A percentile compares a stretch with the other conserved stretches of the same genome.
Evolutionary conservation across 2,113 vertebrate genomes (phyloP).

Genomic region (Mixornis gularis): DNA sequence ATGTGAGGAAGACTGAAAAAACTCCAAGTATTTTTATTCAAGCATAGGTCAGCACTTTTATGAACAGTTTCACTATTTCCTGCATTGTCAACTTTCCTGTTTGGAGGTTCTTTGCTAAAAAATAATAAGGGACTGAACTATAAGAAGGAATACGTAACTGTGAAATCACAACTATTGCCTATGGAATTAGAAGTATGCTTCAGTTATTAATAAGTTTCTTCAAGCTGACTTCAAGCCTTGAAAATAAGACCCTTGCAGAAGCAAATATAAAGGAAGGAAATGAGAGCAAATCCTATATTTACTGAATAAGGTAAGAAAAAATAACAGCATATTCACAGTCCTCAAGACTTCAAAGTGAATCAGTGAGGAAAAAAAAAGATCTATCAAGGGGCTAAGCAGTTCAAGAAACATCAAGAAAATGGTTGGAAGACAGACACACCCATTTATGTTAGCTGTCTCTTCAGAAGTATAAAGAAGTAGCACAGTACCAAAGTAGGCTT

Average conservation of each 20-base stretch:
- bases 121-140: background rate
- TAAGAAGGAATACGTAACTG: background rate
- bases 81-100: background rate
- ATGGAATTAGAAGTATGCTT: background rate
- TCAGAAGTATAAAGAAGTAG: background rate
- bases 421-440: background rate
- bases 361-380: background rate
- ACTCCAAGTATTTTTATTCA: background rate
- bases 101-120: background rate
- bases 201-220: background rate
- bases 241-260: background rate
- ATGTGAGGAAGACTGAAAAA: background rate
- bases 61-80: constrained; percentile 19
- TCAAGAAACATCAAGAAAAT: background rate
- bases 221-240: background rate
- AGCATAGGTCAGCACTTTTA: background rate
- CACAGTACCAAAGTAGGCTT: background rate
- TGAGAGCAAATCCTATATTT: background rate
- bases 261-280: background rate
- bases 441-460: background rate
- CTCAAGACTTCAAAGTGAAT: background rate
- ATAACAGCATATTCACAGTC: background rate
- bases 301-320: background rate
- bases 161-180: background rate
- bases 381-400: background rate